Conservation (phyloP, 2,113 vertebrate species). For the Centrocercus urophasianus region DNA sequence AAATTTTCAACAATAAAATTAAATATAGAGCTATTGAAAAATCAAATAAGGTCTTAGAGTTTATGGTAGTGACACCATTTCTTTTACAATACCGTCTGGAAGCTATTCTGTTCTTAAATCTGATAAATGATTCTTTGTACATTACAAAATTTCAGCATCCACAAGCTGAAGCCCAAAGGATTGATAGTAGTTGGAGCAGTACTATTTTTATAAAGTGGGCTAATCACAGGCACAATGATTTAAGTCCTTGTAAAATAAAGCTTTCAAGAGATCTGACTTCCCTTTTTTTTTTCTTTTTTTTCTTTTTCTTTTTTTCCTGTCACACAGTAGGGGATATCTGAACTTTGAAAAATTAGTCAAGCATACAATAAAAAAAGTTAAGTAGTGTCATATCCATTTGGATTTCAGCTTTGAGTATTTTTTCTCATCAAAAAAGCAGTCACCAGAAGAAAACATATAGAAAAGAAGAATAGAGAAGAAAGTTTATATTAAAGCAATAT, state of each 20-base stretch:
- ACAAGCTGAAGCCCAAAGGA: neutral
- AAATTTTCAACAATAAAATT: slow-evolving; percentile 55
- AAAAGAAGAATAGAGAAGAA: neutral
- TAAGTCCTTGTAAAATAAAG: neutral
- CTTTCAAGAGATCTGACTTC: neutral
- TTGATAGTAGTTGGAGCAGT: neutral
- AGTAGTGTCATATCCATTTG: neutral
- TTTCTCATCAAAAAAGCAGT: neutral
- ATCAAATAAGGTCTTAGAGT: slow-evolving; percentile 19
- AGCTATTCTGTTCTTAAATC: neutral
- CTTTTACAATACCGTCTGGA: neutral
- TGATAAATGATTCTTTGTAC: slow-evolving; percentile 6
- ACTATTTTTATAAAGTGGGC: neutral
- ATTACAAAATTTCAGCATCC: neutral
- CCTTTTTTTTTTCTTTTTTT: neutral
- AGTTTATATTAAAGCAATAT: neutral
- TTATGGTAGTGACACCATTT: neutral
- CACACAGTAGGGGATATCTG: neutral
- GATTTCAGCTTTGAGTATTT: neutral
- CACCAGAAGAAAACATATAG: neutral
- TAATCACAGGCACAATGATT: neutral
- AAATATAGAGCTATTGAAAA: slow-evolving; percentile 36
- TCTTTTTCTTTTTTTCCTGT: neutral
- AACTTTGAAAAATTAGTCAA: neutral
- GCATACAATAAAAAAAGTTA: neutral